Base-by-base conservation (phyloP, 2,797 vertebrate genomes). In the Gymnocypris eckloni region DNA sequence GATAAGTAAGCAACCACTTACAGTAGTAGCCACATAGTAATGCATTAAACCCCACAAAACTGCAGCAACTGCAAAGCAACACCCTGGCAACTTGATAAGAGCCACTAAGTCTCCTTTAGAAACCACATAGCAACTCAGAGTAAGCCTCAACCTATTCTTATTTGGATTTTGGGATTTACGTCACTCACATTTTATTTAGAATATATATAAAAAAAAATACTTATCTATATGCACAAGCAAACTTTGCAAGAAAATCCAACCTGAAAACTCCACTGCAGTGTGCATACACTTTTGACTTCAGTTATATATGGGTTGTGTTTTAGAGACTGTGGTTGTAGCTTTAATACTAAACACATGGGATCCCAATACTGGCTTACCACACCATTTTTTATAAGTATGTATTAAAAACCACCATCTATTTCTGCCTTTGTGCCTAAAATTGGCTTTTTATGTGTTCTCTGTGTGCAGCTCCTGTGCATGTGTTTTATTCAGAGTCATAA, bases 331-430 rank as follows among this genome's bases (percentile, higher is more conserved):
- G 86, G 86, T 87, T 87, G 83, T 45, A 79, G n/a, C 48, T 83
- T 79, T 87, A 83, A 87, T 83, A 73, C 67, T 18, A 61, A 87
- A 87, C 76, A 83, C 43, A 83, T 87, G 86, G n/a, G 33, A 37
- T 83, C 45, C 33, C 69, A 33, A 73, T 83, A 41, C 67, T 50
- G 41, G 25, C 64, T 50, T 72, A 33, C 25, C 86, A 80, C 69
- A 79, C 5, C 39, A 71, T 83, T 73, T 79, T 43, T 52, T 72
- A 66, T 45, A 79, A 83, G 54, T 59, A 56, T 86, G 70, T 83
- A 45, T 79, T 48, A 37, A 83, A 59, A 77, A 52, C 80, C 50
- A 48, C 73, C 45, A 22, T 77, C 16, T 77, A 41, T 71, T 76
- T 82, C 25, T 77, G 39, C 77, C 28, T 82, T 39, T 83, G 45